phyloP scores from a whole-genome alignment of 1,140 invertebrate genomes.

The Lasioglossum albipes region DNA sequence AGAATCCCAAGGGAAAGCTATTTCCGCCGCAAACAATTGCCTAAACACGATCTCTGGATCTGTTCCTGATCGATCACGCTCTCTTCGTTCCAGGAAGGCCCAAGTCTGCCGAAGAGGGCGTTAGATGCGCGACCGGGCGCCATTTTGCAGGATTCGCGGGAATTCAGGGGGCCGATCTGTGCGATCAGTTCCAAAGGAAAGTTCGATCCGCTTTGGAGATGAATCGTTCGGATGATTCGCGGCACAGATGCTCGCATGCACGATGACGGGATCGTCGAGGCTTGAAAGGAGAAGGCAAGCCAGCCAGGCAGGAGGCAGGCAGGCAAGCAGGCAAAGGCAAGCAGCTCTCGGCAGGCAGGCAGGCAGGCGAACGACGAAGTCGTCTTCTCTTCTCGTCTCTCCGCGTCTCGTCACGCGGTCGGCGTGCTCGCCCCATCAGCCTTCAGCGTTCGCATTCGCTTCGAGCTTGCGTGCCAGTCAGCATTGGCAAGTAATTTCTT shows the following conservation, averaged over 20 bases:
- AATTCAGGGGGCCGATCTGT: not conserved
- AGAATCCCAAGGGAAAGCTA: too few species aligned
- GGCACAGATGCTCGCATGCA: conserved; percentile 61
- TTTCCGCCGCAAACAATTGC: too few species aligned
- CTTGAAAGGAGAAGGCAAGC: conserved; percentile 58
- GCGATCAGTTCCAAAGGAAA: conserved; percentile 16
- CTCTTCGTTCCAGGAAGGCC: too few species aligned
- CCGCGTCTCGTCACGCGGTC: not conserved
- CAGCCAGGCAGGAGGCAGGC: too few species aligned
- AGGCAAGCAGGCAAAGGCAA: too few species aligned
- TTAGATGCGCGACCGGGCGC: not conserved
- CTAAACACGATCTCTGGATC: too few species aligned
- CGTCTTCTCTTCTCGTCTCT: conserved; percentile 3
- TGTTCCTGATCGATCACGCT: too few species aligned
- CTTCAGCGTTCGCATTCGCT: conserved; percentile 57
- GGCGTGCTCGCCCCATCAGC: conserved; percentile 39
- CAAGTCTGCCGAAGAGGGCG: too few species aligned
- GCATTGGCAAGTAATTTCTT: conserved; percentile 77
- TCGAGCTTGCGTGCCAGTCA: conserved; percentile 73
- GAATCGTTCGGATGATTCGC: conserved; percentile 47
- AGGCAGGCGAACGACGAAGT: conserved; percentile 31
- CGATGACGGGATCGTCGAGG: conserved; percentile 65
- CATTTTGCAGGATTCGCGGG: not conserved
- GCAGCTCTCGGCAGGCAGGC: too few species aligned
- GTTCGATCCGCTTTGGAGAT: conserved; percentile 42